Percentiles rank a stretch among this genome's conserved stretches.
Evolutionary conservation across 2,888 invertebrate species (phyloP).

Genomic region (Iphiclides podalirius): DNA sequence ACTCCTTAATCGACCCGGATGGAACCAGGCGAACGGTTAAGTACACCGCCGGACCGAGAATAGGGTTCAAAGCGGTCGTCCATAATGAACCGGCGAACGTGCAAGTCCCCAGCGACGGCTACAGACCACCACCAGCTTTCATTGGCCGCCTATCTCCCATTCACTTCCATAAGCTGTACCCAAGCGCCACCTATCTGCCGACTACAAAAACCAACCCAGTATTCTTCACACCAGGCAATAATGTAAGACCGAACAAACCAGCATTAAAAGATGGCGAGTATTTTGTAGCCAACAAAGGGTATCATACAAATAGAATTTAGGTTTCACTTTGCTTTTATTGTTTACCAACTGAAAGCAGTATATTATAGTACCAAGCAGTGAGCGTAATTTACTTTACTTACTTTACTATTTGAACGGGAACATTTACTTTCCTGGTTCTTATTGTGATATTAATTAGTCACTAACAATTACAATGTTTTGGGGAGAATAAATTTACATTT

Average conservation of each 20-base stretch:
- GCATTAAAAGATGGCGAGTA: conserved; percentile 45
- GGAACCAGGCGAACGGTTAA: conserved; percentile 67
- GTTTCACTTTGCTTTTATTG: not conserved
- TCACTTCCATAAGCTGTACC: conserved; percentile 7
- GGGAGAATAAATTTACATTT: not conserved
- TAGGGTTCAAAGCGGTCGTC: conserved; percentile 77
- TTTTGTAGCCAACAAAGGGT: conserved; percentile 47
- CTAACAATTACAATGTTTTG: not conserved
- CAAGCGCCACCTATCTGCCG: conserved; percentile 27
- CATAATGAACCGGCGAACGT: conserved; percentile 56
- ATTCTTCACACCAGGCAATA: conserved; percentile 55
- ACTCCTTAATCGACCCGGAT: conserved; percentile 67
- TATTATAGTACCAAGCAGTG: not conserved
- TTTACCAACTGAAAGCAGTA: not conserved
- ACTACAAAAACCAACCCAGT: conserved; percentile 27
- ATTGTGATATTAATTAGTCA: conserved; percentile 30
- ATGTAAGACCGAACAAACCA: conserved; percentile 34
- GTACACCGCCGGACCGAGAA: conserved; percentile 70
- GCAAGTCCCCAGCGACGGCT: conserved; percentile 11
- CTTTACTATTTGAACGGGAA: not conserved
- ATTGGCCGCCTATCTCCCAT: conserved; percentile 13
- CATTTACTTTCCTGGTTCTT: conserved; percentile 2
- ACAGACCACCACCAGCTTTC: not conserved
- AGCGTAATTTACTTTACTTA: not conserved
- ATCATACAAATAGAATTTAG: conserved; percentile 15